A percentile compares a stretch with the other conserved stretches of the same genome.
phyloP scores from a whole-genome alignment of 2,113 vertebrate species.

The Piprites chloris region DNA sequence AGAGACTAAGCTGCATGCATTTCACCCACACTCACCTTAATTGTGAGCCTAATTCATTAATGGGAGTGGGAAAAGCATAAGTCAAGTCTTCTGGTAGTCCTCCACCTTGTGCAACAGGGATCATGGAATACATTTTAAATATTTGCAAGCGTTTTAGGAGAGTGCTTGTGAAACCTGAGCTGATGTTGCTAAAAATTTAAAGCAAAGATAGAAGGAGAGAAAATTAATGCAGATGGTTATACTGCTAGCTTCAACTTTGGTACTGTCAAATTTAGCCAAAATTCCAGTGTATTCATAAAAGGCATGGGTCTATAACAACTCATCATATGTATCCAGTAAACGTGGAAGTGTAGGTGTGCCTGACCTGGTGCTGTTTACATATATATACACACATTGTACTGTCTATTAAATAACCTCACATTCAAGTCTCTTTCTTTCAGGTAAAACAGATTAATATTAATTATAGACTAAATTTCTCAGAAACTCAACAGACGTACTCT shows the following conservation, averaged over 20 bases:
- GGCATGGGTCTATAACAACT: background rate
- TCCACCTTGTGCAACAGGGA: conserved; percentile 38
- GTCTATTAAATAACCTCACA: background rate
- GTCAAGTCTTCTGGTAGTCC: conserved; percentile 22
- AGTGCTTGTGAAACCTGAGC: background rate
- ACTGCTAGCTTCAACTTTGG: background rate
- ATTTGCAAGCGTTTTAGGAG: background rate
- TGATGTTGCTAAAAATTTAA: background rate
- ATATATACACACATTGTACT: background rate
- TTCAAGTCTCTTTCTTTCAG: background rate
- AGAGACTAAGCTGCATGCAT: conserved; percentile 14
- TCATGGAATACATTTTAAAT: background rate
- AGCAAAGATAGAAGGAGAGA: background rate
- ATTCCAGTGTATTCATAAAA: background rate
- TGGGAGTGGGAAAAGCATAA: conserved; percentile 33
- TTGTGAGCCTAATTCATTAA: conserved; percentile 43
- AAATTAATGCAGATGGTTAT: conserved; percentile 3
- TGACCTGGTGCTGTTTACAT: background rate
- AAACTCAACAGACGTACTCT: background rate
- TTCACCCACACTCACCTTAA: conserved; percentile 17
- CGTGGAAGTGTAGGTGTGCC: background rate
- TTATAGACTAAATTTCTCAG: background rate
- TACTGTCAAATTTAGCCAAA: background rate
- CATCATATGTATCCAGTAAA: background rate
- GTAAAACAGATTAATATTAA: background rate